A percentile compares a stretch with the other conserved stretches of the same genome.
Conservation (phyloP, 2,113 vertebrate species). For the Gallinago paraguaiae region DNA sequence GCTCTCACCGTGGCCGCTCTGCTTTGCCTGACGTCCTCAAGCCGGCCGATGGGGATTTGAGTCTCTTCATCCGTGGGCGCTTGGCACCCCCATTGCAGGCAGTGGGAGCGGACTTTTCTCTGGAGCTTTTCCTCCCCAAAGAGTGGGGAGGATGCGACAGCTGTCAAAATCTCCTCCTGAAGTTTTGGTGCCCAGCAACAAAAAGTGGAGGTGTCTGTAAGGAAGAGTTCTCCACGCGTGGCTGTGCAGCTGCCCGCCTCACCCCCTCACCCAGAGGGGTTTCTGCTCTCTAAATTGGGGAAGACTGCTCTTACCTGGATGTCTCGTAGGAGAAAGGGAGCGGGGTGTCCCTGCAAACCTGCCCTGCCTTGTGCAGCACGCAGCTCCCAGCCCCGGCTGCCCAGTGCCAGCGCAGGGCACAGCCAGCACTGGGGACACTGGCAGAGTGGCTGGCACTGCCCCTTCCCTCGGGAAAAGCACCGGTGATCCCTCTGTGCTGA, state of each 20-base stretch:
- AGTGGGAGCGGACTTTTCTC: not conserved
- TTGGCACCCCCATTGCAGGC: not conserved
- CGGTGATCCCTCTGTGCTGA: not conserved
- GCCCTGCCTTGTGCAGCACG: fast-evolving
- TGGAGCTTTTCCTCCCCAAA: not conserved
- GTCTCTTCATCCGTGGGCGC: fast-evolving
- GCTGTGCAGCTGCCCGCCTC: not conserved
- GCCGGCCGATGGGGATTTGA: not conserved
- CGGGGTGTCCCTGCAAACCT: not conserved
- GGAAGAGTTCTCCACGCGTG: fast-evolving
- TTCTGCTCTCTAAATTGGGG: not conserved
- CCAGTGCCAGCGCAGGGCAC: not conserved
- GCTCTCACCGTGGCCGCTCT: fast-evolving
- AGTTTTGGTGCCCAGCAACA: not conserved
- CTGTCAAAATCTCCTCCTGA: not conserved
- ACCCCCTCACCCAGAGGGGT: fast-evolving
- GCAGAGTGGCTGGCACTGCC: not conserved
- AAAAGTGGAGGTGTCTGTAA: no score
- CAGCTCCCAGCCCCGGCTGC: not conserved
- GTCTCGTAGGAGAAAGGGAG: not conserved
- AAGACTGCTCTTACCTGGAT: not conserved
- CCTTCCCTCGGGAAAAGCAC: not conserved
- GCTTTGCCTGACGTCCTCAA: no score
- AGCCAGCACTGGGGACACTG: not conserved
- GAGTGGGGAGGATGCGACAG: not conserved